phyloP scores from a whole-genome alignment of 2,797 vertebrate species.

The Clarias laeviceps region DNA sequence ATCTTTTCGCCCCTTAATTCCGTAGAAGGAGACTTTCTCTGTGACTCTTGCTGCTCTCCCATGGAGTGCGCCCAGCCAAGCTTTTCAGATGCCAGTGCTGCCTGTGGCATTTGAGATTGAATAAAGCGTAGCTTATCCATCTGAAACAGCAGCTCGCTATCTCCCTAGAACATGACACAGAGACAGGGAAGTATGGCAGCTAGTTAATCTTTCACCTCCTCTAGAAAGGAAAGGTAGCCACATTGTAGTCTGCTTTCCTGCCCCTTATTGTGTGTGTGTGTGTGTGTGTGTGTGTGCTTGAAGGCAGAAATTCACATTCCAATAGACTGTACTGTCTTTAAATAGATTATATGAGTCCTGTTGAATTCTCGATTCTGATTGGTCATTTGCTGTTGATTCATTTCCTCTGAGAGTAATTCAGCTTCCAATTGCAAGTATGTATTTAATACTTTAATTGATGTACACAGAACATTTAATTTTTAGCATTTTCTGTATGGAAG shows the following conservation, averaged over 20 bases:
- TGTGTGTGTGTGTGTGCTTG: conserved; percentile 11
- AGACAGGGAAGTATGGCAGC: conserved; percentile 41
- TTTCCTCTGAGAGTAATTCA: neutral
- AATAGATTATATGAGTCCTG: neutral
- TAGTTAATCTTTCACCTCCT: conserved; percentile 58
- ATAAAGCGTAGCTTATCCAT: conserved; percentile 59
- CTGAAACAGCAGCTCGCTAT: conserved; percentile 57
- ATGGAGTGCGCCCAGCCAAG: conserved; percentile 28
- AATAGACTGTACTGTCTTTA: neutral
- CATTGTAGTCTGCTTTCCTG: conserved; percentile 12
- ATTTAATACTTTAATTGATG: neutral
- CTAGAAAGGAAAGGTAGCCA: conserved; percentile 39
- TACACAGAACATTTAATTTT: neutral
- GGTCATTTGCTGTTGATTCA: neutral
- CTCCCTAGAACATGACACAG: conserved; percentile 52
- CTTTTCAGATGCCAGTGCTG: conserved; percentile 45
- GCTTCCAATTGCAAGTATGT: neutral
- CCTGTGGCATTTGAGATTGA: conserved; percentile 58
- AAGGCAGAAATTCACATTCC: neutral
- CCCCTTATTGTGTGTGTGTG: conserved; percentile 2
- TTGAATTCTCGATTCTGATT: conserved; percentile 5
- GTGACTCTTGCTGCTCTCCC: conserved; percentile 30
- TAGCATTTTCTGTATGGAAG: neutral
- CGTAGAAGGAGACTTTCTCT: neutral
- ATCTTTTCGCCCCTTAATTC: conserved; percentile 11